Conservation (phyloP, 2,888 invertebrate genomes). For the Tanytarsus gracilentus region DNA sequence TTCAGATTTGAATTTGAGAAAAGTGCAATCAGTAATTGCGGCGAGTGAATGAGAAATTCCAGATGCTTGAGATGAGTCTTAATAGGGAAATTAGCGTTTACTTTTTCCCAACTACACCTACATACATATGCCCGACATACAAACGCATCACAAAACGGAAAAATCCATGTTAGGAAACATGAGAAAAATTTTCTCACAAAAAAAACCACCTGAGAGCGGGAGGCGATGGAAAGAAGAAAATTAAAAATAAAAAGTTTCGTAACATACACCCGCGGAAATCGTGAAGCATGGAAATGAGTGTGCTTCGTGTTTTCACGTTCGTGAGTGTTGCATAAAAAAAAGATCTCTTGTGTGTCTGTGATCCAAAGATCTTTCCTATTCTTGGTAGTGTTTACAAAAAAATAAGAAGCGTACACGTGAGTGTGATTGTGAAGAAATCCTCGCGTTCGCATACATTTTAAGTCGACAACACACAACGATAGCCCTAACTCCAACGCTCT, state of each 20-base stretch:
- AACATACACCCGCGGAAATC: constrained; percentile 7
- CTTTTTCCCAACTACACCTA: too few species aligned
- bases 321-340: too few species aligned
- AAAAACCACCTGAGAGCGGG: constrained; percentile 3
- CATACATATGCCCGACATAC: not conserved
- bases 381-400: constrained; percentile 24
- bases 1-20: too few species aligned
- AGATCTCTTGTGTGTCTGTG: not conserved
- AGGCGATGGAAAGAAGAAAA: not conserved
- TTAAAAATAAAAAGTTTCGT: not conserved
- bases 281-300: constrained; percentile 21
- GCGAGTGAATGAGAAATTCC: too few species aligned
- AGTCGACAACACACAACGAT: not conserved
- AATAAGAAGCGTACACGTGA: not conserved
- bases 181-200: not conserved
- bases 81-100: too few species aligned
- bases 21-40: too few species aligned
- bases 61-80: too few species aligned
- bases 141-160: not conserved
- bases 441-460: not conserved
- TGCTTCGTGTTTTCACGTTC: not conserved
- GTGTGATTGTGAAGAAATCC: not conserved
- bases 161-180: constrained; percentile 25
- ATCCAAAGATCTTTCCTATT: constrained; percentile 11
- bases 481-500: constrained; percentile 18